Conservation (phyloP, 2,888 invertebrate species). For the Catocala nupta region DNA sequence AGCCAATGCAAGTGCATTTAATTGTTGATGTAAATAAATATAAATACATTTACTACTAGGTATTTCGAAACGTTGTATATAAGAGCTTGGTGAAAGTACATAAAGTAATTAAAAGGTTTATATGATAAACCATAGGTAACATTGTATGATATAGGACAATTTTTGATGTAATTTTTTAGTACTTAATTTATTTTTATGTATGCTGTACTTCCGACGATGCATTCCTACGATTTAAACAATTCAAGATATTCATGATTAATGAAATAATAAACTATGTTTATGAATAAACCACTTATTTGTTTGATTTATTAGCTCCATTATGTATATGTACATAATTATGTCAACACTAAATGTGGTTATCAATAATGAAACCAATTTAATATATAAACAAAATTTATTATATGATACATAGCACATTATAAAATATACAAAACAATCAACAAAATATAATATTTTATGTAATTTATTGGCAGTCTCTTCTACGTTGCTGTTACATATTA, state of each 20-base stretch:
- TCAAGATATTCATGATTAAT: slow-evolving; percentile 74
- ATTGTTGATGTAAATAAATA: slow-evolving; percentile 61
- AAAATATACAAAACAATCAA: no score
- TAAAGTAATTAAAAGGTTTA: slow-evolving; percentile 72
- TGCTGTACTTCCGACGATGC: slow-evolving; percentile 76
- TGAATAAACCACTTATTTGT: slow-evolving; percentile 58
- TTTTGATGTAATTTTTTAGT: slow-evolving; percentile 75
- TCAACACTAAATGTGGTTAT: no score
- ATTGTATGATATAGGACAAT: slow-evolving; percentile 71
- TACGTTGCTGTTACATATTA: no score
- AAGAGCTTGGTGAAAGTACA: slow-evolving; percentile 73
- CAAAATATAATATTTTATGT: no score
- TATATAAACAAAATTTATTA: no score
- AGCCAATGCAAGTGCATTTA: slow-evolving; percentile 69
- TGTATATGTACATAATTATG: no score
- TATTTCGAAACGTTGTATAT: slow-evolving; percentile 66
- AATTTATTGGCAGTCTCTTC: no score
- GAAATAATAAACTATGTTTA: slow-evolving; percentile 78
- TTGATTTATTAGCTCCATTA: slow-evolving; percentile 32
- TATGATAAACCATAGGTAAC: slow-evolving; percentile 77
- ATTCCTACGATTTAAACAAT: slow-evolving; percentile 82
- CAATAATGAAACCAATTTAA: no score
- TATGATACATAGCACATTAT: no score
- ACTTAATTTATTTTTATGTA: slow-evolving; percentile 83
- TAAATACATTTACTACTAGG: slow-evolving; percentile 49